Evolutionary conservation across 2,797 vertebrate species (phyloP).

Genomic region (Eurystomus glaucurus): DNA sequence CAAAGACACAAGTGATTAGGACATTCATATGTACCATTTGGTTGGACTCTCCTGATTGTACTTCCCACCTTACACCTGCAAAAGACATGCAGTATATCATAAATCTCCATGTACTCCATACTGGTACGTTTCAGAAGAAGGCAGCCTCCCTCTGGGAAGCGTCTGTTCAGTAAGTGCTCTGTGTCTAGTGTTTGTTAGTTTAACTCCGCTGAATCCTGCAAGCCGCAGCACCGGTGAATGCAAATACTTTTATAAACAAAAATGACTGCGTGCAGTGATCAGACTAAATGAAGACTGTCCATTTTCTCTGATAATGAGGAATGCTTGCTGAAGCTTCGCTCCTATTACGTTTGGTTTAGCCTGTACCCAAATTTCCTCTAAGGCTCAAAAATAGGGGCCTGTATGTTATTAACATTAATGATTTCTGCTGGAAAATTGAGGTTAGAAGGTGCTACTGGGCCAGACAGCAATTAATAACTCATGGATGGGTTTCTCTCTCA

Average conservation of each 20-base stretch:
- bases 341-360: not conserved
- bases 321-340: not conserved
- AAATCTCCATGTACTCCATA: not conserved
- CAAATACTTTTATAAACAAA: not conserved
- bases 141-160: not conserved
- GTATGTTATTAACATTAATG: conserved; percentile 62
- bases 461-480: conserved; percentile 74
- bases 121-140: not conserved
- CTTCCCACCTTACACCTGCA: conserved; percentile 96
- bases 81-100: conserved; percentile 73
- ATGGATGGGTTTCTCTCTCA: conserved; percentile 57
- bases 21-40: conserved; percentile 99
- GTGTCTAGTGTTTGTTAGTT: not conserved
- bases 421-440: conserved; percentile 75
- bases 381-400: conserved; percentile 44
- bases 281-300: not conserved
- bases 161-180: not conserved
- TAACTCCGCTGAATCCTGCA: not conserved
- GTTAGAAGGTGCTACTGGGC: conserved; percentile 65
- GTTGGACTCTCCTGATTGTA: conserved; percentile 94
- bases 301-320: not conserved
- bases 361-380: conserved; percentile 27
- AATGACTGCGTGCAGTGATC: not conserved
- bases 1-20: conserved; percentile 97
- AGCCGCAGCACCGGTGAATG: not conserved